Conservation (phyloP, 2,797 vertebrate species). For the Hydrocynus forskahlii region DNA sequence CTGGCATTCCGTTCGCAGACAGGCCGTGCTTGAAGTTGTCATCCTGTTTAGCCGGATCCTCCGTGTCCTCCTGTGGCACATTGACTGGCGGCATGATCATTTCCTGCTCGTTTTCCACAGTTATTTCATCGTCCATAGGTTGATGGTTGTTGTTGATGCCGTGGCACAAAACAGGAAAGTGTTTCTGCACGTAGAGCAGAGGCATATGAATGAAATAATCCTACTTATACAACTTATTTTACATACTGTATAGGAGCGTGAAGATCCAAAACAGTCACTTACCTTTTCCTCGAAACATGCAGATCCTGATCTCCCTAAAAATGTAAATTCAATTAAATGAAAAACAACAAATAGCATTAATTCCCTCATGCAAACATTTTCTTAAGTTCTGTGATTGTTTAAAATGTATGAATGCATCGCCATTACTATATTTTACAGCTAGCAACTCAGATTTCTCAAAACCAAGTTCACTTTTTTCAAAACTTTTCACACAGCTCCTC, state of each 20-base stretch:
- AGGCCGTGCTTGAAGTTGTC: background rate
- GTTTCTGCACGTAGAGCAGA: background rate
- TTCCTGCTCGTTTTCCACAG: slow-evolving; percentile 48
- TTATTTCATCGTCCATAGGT: accelerated
- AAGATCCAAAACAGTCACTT: background rate
- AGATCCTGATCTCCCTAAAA: background rate
- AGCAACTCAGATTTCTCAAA: too few species aligned
- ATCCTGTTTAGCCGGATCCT: background rate
- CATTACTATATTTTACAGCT: too few species aligned
- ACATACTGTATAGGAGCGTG: background rate
- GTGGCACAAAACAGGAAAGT: background rate
- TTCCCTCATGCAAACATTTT: background rate
- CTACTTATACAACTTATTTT: background rate
- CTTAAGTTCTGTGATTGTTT: too few species aligned
- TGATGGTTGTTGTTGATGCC: background rate
- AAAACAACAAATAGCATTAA: background rate
- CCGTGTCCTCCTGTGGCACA: slow-evolving; percentile 29
- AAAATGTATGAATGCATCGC: too few species aligned
- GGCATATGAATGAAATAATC: background rate
- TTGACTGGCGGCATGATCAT: background rate
- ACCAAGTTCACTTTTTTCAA: too few species aligned
- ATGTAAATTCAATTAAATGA: background rate
- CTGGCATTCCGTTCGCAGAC: slow-evolving; percentile 62
- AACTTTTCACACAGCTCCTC: too few species aligned
- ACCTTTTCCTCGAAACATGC: background rate